Conservation (phyloP, 2,888 invertebrate genomes). For the Pristionchus arcanus region DNA sequence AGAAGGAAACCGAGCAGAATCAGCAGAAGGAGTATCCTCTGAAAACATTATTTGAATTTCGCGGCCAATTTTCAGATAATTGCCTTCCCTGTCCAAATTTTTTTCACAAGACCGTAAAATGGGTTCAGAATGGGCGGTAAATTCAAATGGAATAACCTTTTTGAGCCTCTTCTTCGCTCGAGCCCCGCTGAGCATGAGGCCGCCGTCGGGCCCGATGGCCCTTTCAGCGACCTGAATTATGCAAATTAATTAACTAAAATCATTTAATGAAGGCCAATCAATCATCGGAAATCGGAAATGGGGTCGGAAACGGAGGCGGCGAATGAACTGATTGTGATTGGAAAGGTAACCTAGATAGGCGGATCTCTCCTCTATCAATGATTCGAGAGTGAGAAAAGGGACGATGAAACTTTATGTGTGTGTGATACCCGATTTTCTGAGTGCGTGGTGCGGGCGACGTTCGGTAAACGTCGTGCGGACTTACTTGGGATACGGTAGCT, state of each 20-base stretch:
- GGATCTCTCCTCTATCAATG: constrained; percentile 1
- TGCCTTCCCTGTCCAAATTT: neutral
- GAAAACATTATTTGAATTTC: neutral
- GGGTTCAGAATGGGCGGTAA: neutral
- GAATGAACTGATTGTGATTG: neutral
- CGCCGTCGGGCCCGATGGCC: constrained; percentile 31
- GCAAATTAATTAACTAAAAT: neutral
- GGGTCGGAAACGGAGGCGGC: constrained; percentile 4
- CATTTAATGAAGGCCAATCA: neutral
- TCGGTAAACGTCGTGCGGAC: neutral
- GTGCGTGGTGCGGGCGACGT: constrained; percentile 7
- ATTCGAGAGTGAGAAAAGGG: neutral
- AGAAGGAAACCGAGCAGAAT: constrained; percentile 71
- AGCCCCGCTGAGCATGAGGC: neutral
- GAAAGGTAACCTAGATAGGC: constrained; percentile 41
- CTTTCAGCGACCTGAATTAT: neutral
- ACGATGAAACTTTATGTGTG: neutral
- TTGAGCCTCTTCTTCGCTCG: constrained; percentile 8
- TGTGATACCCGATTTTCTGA: neutral
- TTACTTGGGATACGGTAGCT: constrained; percentile 3
- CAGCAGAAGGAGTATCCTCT: constrained; percentile 57
- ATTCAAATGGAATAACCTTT: constrained; percentile 27
- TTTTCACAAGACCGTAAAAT: neutral
- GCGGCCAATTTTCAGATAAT: neutral
- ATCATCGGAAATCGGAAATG: constrained; percentile 9